A percentile compares a stretch with the other conserved stretches of the same genome.
Conservation (phyloP, 2,113 vertebrate species). For the Neotoma lepida region DNA sequence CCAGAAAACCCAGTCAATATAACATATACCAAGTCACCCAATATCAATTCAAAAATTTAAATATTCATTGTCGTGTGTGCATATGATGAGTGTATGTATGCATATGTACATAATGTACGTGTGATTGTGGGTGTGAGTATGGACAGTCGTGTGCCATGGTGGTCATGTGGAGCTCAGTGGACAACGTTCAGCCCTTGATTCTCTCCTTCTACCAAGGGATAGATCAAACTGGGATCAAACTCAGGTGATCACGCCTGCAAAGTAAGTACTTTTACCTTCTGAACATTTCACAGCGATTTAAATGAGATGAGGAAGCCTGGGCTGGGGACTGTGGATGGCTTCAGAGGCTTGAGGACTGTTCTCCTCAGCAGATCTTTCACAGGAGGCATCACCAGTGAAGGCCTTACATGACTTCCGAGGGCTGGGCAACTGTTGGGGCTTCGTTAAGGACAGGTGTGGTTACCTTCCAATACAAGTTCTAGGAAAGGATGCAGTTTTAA, state of each 20-base stretch:
- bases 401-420: not conserved
- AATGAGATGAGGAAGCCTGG: not conserved
- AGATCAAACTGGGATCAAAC: not conserved
- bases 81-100: not conserved
- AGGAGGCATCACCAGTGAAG: not conserved
- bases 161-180: not conserved
- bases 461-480: not conserved
- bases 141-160: not conserved
- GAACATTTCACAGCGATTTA: not conserved
- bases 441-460: not conserved
- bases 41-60: not conserved
- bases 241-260: not conserved
- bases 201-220: not conserved
- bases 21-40: slow-evolving; percentile 19
- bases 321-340: not conserved
- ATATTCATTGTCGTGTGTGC: not conserved
- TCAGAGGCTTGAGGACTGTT: not conserved
- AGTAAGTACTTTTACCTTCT: not conserved
- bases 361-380: not conserved
- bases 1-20: not conserved
- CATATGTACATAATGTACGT: too few relatives aligned
- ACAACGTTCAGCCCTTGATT: not conserved
- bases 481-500: slow-evolving; percentile 22
- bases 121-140: not conserved
- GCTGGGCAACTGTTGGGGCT: not conserved